A percentile compares a stretch with the other conserved stretches of the same genome.
phyloP scores from a whole-genome alignment of 2,888 invertebrate species.

The Therioaphis trifolii region DNA sequence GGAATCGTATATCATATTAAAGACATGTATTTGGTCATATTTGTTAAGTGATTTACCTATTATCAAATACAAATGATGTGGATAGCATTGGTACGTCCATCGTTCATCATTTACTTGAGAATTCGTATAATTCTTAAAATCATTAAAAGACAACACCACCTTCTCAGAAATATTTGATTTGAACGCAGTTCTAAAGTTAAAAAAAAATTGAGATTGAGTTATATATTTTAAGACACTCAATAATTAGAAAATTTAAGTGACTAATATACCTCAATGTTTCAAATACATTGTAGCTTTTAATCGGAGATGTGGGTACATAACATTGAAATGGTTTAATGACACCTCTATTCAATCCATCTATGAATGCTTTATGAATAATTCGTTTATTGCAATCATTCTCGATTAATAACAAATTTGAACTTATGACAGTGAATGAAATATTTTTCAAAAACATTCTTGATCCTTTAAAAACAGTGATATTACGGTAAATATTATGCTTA shows the following conservation, averaged over 20 bases:
- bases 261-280: constrained; percentile 42
- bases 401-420: constrained; percentile 72
- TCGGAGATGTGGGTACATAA: not conserved
- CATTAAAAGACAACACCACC: not conserved
- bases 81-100: not conserved
- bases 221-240: too few species aligned
- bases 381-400: constrained; percentile 7
- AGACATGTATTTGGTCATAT: not conserved
- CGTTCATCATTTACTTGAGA: not conserved
- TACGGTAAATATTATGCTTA: too few species aligned
- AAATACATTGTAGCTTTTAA: not conserved
- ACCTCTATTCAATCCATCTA: constrained; percentile 35
- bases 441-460: not conserved
- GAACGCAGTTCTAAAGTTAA: not conserved
- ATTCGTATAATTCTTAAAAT: not conserved
- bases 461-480: not conserved
- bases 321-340: constrained; percentile 8
- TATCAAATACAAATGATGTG: constrained; percentile 9
- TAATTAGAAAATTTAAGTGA: too few species aligned
- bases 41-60: constrained; percentile 23
- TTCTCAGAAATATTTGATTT: not conserved
- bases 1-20: too few species aligned
- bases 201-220: too few species aligned
- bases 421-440: constrained; percentile 66
- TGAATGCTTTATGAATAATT: constrained; percentile 1